phyloP scores from a whole-genome alignment of 2,888 invertebrate species.

The Drosophila borborema region DNA sequence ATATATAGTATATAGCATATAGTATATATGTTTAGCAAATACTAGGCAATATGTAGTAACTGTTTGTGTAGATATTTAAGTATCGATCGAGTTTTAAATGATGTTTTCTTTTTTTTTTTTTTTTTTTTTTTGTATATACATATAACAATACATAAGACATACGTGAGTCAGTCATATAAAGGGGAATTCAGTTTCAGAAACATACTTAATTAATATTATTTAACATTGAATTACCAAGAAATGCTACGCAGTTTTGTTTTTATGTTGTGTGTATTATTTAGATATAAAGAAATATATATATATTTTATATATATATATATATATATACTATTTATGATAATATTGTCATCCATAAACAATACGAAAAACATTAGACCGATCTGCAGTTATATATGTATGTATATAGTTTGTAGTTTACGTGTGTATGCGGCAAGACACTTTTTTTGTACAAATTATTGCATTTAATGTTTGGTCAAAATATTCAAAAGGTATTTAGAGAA shows the following conservation, averaged over 20 bases:
- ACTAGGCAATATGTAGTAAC: slow-evolving; percentile 74
- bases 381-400: slow-evolving; percentile 33
- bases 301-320: slow-evolving; percentile 8
- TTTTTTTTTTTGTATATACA: slow-evolving; percentile 65
- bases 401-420: slow-evolving; percentile 31
- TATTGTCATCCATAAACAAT: slow-evolving; percentile 61
- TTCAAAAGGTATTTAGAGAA: slow-evolving; percentile 36
- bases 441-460: slow-evolving; percentile 61
- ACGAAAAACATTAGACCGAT: slow-evolving; percentile 67
- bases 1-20: slow-evolving; percentile 36
- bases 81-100: slow-evolving; percentile 69
- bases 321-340: slow-evolving; percentile 15
- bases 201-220: slow-evolving; percentile 72
- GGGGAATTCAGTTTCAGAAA: slow-evolving; percentile 66
- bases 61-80: slow-evolving; percentile 49
- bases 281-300: slow-evolving; percentile 14
- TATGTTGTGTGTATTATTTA: slow-evolving; percentile 1
- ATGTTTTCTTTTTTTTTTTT: slow-evolving; percentile 33
- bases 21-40: slow-evolving; percentile 67
- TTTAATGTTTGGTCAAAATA: slow-evolving; percentile 27
- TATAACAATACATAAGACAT: slow-evolving; percentile 79
- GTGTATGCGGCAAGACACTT: slow-evolving; percentile 56
- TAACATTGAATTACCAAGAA: slow-evolving; percentile 78
- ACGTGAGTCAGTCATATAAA: slow-evolving; percentile 71
- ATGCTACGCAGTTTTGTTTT: slow-evolving; percentile 60